Evolutionary conservation across 2,888 invertebrate species (phyloP), one percentile per base, ranked within the genome.

Genomic region (Lepidochitona cinerea): DNA sequence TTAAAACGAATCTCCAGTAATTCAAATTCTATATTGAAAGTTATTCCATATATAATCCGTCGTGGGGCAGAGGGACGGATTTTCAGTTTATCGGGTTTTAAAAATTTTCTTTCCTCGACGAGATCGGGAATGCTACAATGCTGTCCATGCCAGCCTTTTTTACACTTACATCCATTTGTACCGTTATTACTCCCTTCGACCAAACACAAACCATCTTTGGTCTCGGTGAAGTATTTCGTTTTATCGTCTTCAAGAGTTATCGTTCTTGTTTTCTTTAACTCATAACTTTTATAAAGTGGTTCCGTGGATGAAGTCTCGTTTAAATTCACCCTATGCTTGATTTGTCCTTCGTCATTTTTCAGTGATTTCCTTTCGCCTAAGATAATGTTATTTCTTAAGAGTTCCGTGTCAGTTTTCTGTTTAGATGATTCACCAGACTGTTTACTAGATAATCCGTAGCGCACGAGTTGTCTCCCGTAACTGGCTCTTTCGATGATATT

Each of bases 1-100:
- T 93, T 92, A 70, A 94, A 89, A 85, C 93, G 92, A 68, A 94
- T 92, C 70, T 78, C 77, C 23, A 81, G 66, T 23, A 78, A 29
- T 26, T 78, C 79, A 65, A 74, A 77, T 35, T 81, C 81, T 29
- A 71, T 49, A 67, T 74, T 75, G 65, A 80, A 81, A 0, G 77
- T 53, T 12, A 80, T 41, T 0, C 76, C 77, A 37, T 79, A 64
- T 67, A 80, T 77, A 37, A 80, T 71, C 12, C 77, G 29, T 23
- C 79, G 37, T 4, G 80, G 74, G 29, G 32, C 59, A 32, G n/a
- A 37, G 6, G 49, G 59, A 7, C 77, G 49, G 2, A 73, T 52
- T 12, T 29, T 33, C 2, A 66, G 66, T 33, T n/a, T 66, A 14
- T 26, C n/a, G 9, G 35, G 35, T 14, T 26, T 1, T 14, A 73